Conservation (phyloP, 2,797 vertebrate species). For the Neopelma chrysocephalum region DNA sequence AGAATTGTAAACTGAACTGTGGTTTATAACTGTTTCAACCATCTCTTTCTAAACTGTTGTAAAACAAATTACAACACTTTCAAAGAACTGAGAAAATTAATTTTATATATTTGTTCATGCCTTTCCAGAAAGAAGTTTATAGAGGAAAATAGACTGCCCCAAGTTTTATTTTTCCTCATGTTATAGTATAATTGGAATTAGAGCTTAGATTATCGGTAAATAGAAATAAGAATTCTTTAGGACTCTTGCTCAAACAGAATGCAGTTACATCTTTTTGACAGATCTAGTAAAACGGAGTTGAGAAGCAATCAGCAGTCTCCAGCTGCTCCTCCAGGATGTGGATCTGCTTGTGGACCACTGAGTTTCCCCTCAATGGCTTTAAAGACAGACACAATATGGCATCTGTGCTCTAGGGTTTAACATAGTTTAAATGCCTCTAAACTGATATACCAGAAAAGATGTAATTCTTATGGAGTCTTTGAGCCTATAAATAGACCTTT, state of each 20-base stretch:
- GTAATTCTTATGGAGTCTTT: neutral
- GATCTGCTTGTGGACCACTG: neutral
- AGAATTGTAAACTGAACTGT: neutral
- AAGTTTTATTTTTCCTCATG: neutral
- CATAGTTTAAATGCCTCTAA: neutral
- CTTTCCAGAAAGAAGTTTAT: neutral
- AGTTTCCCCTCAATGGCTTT: neutral
- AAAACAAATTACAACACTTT: neutral
- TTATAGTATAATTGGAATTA: neutral
- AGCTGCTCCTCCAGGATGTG: neutral
- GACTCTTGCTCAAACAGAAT: neutral
- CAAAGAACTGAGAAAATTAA: neutral
- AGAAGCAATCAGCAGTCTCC: neutral
- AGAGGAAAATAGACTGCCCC: neutral
- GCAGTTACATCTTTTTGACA: neutral
- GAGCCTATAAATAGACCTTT: neutral
- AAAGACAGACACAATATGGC: neutral
- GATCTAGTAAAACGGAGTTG: neutral
- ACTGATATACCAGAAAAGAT: neutral
- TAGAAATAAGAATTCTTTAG: neutral
- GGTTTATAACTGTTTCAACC: neutral
- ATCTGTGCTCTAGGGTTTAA: neutral
- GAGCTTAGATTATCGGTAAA: neutral
- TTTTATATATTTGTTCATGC: neutral
- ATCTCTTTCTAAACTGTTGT: neutral